These are phyloP conservation scores for Penaeus chinensis DNA, from an alignment of 1,140 invertebrate species.

Conservation along the genomic window DNA sequence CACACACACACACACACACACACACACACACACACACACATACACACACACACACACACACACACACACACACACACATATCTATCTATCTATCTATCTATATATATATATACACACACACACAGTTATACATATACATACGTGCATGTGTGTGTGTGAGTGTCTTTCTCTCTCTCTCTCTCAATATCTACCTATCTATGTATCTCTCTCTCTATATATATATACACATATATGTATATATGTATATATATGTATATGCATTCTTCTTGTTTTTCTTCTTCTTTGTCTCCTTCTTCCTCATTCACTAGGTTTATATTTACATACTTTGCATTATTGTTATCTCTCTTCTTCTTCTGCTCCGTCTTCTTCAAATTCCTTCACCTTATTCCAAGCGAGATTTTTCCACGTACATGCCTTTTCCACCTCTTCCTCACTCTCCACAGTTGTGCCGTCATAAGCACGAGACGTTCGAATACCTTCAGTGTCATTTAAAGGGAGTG, in stretches of 20 bases:
- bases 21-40: background rate
- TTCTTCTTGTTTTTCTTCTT: background rate
- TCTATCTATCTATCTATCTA: background rate
- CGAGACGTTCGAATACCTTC: too few species aligned
- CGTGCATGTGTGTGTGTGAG: background rate
- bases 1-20: background rate
- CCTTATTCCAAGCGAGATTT: too few species aligned
- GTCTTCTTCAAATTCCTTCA: too few species aligned
- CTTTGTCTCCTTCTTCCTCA: too few species aligned
- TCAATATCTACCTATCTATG: background rate
- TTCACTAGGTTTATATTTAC: too few species aligned
- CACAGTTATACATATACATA: background rate
- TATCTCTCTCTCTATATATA: slow-evolving; percentile 6
- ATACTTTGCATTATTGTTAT: too few species aligned
- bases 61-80: background rate
- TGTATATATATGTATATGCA: background rate
- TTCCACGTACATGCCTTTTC: too few species aligned
- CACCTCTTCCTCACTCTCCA: too few species aligned
- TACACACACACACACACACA: background rate
- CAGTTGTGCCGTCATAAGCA: too few species aligned
- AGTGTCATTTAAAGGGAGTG: too few species aligned
- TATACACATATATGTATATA: background rate
- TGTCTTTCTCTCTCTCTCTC: background rate
- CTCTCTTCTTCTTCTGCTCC: too few species aligned
- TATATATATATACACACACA: background rate